Percentiles rank a stretch among this genome's conserved stretches.
phyloP scores from a whole-genome alignment of 2,888 invertebrate genomes.

The Hypercompe scribonia region DNA sequence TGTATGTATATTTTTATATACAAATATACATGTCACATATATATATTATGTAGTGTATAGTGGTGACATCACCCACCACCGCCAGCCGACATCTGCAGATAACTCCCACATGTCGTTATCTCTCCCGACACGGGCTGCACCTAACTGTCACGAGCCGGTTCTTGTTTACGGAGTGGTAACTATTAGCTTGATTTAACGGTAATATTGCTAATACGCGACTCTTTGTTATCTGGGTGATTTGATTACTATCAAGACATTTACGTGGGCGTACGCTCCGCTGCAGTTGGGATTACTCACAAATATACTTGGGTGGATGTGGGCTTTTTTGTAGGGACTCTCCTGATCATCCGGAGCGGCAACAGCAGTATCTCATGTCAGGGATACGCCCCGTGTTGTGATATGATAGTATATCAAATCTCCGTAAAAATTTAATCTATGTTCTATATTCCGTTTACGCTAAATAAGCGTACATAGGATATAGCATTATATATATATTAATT shows the following conservation, averaged over 20 bases:
- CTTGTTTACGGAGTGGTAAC: constrained; percentile 14
- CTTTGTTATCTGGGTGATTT: not conserved
- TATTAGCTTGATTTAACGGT: constrained; percentile 13
- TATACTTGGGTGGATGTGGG: not conserved
- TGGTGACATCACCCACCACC: not conserved
- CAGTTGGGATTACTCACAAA: not conserved
- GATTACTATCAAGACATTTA: not conserved
- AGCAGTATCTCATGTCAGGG: not conserved
- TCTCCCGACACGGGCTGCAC: not conserved
- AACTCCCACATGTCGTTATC: not conserved
- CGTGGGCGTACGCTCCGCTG: not conserved
- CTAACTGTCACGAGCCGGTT: constrained; percentile 11
- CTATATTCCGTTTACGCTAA: not conserved
- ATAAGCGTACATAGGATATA: not conserved
- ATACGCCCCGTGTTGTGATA: not conserved
- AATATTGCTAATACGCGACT: constrained; percentile 22
- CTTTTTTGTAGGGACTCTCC: not conserved
- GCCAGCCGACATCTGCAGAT: not conserved
- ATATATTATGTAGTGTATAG: not conserved
- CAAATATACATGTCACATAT: too few relatives aligned
- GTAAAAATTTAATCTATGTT: not conserved
- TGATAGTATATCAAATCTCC: not conserved
- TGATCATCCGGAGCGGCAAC: not conserved
- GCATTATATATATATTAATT: too few relatives aligned
- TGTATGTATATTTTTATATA: not conserved